Percentiles rank a stretch among this genome's conserved stretches.
Evolutionary conservation across 2,113 vertebrate genomes (phyloP).

Genomic region (Aphyosemion australe): DNA sequence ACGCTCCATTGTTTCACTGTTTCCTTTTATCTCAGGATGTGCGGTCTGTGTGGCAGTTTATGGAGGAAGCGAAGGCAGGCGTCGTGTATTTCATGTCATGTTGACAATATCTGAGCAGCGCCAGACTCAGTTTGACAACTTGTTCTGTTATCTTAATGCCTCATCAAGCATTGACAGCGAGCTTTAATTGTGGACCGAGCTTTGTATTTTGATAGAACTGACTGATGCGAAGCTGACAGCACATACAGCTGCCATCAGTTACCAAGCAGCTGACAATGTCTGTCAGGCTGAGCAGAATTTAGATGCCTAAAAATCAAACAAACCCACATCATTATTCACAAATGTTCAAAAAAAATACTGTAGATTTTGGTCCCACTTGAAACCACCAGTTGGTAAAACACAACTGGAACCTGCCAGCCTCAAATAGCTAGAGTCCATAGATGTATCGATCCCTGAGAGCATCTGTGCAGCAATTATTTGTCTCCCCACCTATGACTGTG

Average conservation of each 20-base stretch:
- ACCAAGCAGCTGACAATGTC: constrained; percentile 46
- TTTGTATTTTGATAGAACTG: constrained; percentile 56
- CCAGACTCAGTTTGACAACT: constrained; percentile 63
- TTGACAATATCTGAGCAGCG: constrained; percentile 58
- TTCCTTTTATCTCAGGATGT: constrained; percentile 22
- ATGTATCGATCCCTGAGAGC: constrained; percentile 1
- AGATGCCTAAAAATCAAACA: constrained; percentile 29
- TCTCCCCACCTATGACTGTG: constrained; percentile 4
- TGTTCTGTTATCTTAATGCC: constrained; percentile 62
- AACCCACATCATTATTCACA: constrained; percentile 3
- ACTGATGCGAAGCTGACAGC: constrained; percentile 63
- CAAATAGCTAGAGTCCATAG: background rate
- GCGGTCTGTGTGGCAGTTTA: constrained; percentile 24
- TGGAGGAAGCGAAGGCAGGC: constrained; percentile 42
- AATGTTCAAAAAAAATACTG: background rate
- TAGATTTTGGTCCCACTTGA: background rate
- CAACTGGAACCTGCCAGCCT: background rate
- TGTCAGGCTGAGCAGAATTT: constrained; percentile 27
- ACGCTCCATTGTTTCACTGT: constrained; percentile 11
- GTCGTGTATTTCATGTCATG: constrained; percentile 58
- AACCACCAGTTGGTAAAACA: background rate
- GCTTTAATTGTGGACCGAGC: constrained; percentile 58
- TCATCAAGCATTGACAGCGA: constrained; percentile 68
- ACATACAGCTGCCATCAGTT: constrained; percentile 46
- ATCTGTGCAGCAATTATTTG: constrained; percentile 18